Conservation (phyloP, 2,888 invertebrate genomes). For the Polydrusus tereticollis region DNA sequence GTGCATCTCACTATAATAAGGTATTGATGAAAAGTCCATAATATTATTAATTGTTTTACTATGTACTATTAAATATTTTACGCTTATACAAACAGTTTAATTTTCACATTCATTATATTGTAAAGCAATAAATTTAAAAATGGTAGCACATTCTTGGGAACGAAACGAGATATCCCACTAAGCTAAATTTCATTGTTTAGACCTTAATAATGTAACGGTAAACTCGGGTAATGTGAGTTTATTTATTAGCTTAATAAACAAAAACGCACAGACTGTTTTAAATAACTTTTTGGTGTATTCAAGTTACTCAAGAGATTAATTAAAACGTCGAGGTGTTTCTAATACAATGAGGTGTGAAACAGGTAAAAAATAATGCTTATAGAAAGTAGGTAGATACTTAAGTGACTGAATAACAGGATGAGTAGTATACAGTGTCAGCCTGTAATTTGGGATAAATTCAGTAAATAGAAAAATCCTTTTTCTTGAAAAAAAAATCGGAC, state of each 20-base stretch:
- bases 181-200: slow-evolving; percentile 44
- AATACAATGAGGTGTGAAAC: slow-evolving; percentile 43
- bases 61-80: too few relatives aligned
- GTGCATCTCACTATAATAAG: too few relatives aligned
- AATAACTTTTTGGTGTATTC: slow-evolving; percentile 41
- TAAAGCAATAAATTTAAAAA: slow-evolving; percentile 22
- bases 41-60: too few relatives aligned
- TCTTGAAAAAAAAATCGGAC: too few relatives aligned
- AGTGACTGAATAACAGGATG: background rate
- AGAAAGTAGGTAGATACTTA: slow-evolving; percentile 36
- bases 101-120: slow-evolving; percentile 21
- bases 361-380: slow-evolving; percentile 39
- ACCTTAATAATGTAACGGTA: slow-evolving; percentile 43
- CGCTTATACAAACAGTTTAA: background rate
- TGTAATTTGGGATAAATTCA: too few relatives aligned
- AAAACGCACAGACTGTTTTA: slow-evolving; percentile 40
- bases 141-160: slow-evolving; percentile 27
- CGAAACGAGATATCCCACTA: slow-evolving; percentile 27
- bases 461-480: too few relatives aligned
- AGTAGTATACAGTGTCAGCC: background rate
- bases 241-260: slow-evolving; percentile 49
- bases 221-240: slow-evolving; percentile 37
- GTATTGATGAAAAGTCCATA: too few relatives aligned
- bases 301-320: slow-evolving; percentile 45
- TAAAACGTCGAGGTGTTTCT: slow-evolving; percentile 38